phyloP scores from a whole-genome alignment of 2,888 invertebrate species.

The Acrobasis suavella region DNA sequence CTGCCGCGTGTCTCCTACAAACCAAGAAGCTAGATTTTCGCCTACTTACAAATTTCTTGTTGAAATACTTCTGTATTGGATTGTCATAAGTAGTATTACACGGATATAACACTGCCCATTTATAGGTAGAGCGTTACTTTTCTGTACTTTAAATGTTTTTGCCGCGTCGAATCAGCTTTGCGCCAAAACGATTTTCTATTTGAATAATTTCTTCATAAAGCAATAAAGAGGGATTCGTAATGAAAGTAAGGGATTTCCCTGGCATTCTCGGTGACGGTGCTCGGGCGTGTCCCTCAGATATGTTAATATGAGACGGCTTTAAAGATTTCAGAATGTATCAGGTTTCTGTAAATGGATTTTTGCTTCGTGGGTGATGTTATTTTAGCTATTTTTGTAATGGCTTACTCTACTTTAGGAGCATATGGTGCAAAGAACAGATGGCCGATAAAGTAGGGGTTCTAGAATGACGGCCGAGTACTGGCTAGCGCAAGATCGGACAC shows the following conservation, averaged over 20 bases:
- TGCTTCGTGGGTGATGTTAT: constrained; percentile 9
- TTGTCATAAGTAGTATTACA: no score
- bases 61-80: no score
- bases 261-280: constrained; percentile 2
- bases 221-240: constrained; percentile 12
- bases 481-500: no score
- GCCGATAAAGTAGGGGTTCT: no score
- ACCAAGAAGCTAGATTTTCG: no score
- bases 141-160: neutral
- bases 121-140: neutral
- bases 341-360: constrained; percentile 17
- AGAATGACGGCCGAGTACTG: no score
- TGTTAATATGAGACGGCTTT: constrained; percentile 11
- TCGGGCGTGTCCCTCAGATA: neutral
- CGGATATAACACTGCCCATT: neutral
- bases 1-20: no score
- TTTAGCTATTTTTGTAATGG: neutral
- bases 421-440: no score
- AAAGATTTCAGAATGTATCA: constrained; percentile 18
- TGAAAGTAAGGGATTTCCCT: constrained; percentile 11
- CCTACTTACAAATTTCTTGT: no score
- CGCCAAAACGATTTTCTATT: constrained; percentile 37
- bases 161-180: constrained; percentile 39
- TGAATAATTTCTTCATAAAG: constrained; percentile 26
- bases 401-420: neutral